Conservation (phyloP, 2,888 invertebrate species). For the Clitarchus hookeri region DNA sequence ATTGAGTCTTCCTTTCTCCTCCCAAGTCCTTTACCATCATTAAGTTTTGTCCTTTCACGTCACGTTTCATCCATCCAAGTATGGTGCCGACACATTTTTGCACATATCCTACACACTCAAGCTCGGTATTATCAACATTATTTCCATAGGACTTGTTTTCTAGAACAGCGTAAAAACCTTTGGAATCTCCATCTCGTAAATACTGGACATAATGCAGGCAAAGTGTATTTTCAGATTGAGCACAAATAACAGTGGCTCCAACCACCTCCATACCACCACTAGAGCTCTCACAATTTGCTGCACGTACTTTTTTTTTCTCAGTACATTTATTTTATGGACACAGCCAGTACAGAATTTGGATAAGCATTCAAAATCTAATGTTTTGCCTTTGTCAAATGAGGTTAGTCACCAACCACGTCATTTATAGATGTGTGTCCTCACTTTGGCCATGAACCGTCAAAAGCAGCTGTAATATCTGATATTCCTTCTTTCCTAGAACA, state of each 20-base stretch:
- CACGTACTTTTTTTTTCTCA: conserved; percentile 27
- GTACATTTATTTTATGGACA: not conserved
- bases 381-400: not conserved
- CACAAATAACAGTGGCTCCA: conserved; percentile 30
- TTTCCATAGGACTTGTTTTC: not conserved
- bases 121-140: conserved; percentile 19
- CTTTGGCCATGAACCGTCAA: conserved; percentile 15
- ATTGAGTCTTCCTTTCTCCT: conserved; percentile 29
- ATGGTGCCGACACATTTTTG: conserved; percentile 32
- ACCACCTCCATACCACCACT: conserved; percentile 42
- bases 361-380: conserved; percentile 20
- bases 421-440: not conserved
- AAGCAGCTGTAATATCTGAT: not conserved
- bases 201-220: not conserved
- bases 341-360: not conserved
- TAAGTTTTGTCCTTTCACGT: conserved; percentile 34
- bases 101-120: conserved; percentile 36
- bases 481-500: not conserved
- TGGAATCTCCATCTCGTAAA: conserved; percentile 5
- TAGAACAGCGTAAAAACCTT: not conserved
- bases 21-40: conserved; percentile 35
- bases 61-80: conserved; percentile 29
- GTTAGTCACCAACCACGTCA: not conserved
- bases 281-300: conserved; percentile 37
- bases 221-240: not conserved